These are phyloP conservation scores for Diachasmimorpha longicaudata DNA, from an alignment of 1,140 invertebrate species.

Conservation along the genomic window DNA sequence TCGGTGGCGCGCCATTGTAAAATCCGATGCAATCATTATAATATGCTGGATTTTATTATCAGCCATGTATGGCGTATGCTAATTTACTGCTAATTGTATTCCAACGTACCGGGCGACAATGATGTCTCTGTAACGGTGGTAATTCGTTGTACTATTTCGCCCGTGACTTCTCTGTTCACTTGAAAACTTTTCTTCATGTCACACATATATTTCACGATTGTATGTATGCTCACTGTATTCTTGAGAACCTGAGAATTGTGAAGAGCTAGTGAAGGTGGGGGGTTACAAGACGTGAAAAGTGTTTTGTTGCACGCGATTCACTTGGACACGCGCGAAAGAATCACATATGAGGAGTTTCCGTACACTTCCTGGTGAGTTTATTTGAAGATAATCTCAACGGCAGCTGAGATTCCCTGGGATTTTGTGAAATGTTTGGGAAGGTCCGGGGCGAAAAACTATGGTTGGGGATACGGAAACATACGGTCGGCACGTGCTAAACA, in stretches of 20 bases:
- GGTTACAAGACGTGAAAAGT: neutral
- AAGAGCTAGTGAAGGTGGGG: neutral
- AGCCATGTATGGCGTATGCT: constrained; percentile 56
- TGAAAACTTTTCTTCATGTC: constrained; percentile 22
- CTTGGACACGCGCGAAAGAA: constrained; percentile 1
- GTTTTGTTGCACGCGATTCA: constrained; percentile 6
- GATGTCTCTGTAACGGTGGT: constrained; percentile 50
- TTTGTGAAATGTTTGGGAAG: constrained; percentile 18
- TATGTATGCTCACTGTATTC: constrained; percentile 7
- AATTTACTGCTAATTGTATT: constrained; percentile 66
- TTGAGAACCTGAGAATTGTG: neutral
- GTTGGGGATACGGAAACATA: constrained; percentile 40
- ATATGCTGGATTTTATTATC: constrained; percentile 63
- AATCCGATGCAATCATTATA: constrained; percentile 63
- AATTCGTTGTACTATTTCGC: neutral
- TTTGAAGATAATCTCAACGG: constrained; percentile 6
- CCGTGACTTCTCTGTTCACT: neutral
- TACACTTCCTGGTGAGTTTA: neutral
- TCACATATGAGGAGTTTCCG: constrained; percentile 22
- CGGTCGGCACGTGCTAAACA: constrained; percentile 53
- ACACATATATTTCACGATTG: constrained; percentile 18
- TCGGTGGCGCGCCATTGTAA: constrained; percentile 59
- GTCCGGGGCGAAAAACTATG: constrained; percentile 11
- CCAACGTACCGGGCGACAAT: constrained; percentile 54
- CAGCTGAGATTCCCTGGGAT: constrained; percentile 22